Evolutionary conservation across 2,888 invertebrate species (phyloP).

Genomic region (Aquatica leii): DNA sequence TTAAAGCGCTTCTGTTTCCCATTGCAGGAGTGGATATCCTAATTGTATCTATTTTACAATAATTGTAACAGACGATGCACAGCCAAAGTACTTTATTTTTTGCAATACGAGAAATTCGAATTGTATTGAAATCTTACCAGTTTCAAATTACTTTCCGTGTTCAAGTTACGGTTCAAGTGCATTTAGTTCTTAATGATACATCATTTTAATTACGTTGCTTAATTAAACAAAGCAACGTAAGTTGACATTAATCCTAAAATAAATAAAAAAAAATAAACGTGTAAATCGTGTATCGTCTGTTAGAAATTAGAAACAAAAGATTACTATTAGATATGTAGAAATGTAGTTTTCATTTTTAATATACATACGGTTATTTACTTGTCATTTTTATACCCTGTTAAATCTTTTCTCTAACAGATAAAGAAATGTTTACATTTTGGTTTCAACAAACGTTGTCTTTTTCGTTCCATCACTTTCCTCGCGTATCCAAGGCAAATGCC

Average conservation of each 20-base stretch:
- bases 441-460: conserved; percentile 39
- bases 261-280: too few species aligned
- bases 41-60: conserved; percentile 26
- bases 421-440: conserved; percentile 38
- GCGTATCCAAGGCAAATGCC: conserved; percentile 48
- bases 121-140: too few species aligned
- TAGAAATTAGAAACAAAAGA: conserved; percentile 20
- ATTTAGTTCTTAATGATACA: too few species aligned
- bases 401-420: background rate
- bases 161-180: too few species aligned
- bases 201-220: too few species aligned
- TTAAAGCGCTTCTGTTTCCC: conserved; percentile 44
- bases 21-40: conserved; percentile 35
- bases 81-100: too few species aligned
- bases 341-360: conserved; percentile 20
- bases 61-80: conserved; percentile 11
- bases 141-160: too few species aligned
- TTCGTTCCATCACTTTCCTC: conserved; percentile 36
- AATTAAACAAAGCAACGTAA: too few species aligned
- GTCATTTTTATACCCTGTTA: conserved; percentile 34
- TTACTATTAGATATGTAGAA: conserved; percentile 31
- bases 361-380: conserved; percentile 12
- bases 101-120: too few species aligned
- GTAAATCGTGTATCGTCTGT: conserved; percentile 6
- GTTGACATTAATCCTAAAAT: too few species aligned